These are phyloP conservation scores for Archips xylosteana DNA, from an alignment of 2,888 invertebrate genomes.

Conservation along the genomic window DNA sequence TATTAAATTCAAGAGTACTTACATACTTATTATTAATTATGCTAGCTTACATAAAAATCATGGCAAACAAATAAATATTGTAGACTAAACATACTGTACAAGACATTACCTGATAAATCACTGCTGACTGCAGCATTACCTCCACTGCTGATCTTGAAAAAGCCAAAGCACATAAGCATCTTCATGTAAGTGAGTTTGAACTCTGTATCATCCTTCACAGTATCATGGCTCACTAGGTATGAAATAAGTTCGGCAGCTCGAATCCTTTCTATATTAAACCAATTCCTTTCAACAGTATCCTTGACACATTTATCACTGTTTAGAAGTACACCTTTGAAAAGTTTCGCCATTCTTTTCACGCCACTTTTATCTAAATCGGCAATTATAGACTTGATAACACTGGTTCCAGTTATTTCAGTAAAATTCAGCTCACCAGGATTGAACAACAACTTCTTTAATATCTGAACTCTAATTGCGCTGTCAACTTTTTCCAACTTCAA, in stretches of 20 bases:
- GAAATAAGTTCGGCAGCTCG: slow-evolving; percentile 86
- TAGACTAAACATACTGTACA: not conserved
- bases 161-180: slow-evolving; percentile 87
- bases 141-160: slow-evolving; percentile 86
- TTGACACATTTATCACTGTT: slow-evolving; percentile 82
- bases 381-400: slow-evolving; percentile 87
- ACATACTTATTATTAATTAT: not conserved
- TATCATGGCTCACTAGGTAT: slow-evolving; percentile 83
- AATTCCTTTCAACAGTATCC: slow-evolving; percentile 81
- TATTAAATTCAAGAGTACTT: not conserved
- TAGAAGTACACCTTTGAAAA: slow-evolving; percentile 87
- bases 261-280: slow-evolving; percentile 89
- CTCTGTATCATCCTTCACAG: slow-evolving; percentile 82
- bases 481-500: slow-evolving; percentile 79
- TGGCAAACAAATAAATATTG: not conserved
- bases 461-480: slow-evolving; percentile 82
- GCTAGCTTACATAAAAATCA: not conserved
- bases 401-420: slow-evolving; percentile 89
- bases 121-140: slow-evolving; percentile 80
- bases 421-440: slow-evolving; percentile 90
- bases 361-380: slow-evolving; percentile 85
- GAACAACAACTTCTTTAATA: slow-evolving; percentile 87
- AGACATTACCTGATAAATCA: slow-evolving; percentile 85
- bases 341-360: slow-evolving; percentile 86
- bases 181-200: slow-evolving; percentile 89